Evolutionary conservation across 1,140 invertebrate species (phyloP).

Genomic region (Triops longicaudatus): DNA sequence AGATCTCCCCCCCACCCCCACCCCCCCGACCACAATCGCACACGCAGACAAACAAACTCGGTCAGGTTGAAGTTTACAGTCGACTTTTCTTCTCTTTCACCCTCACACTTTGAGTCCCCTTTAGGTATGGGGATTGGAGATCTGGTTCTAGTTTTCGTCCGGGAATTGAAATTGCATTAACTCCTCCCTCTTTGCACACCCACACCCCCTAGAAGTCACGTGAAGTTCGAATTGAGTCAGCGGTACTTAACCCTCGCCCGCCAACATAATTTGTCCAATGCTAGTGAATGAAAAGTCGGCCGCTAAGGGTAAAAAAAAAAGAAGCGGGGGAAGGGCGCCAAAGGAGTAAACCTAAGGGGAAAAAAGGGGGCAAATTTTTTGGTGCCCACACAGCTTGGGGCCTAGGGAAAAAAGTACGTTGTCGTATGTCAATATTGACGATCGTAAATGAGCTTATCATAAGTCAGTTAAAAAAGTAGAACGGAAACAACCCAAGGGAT

Average conservation of each 20-base stretch:
- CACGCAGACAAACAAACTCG: background rate
- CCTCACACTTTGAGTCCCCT: background rate
- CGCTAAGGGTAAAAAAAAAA: background rate
- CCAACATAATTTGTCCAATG: conserved; percentile 8
- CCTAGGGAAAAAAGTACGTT: background rate
- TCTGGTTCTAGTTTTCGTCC: background rate
- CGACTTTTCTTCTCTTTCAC: background rate
- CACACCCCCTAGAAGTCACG: background rate
- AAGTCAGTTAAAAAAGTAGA: conserved; percentile 10
- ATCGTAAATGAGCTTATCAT: conserved; percentile 12
- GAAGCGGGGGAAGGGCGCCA: background rate
- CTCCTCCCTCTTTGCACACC: background rate
- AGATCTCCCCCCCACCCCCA: background rate
- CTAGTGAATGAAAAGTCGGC: background rate
- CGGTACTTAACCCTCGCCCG: conserved; percentile 13
- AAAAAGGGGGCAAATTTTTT: conserved; percentile 6
- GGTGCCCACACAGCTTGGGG: background rate
- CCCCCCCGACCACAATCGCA: background rate
- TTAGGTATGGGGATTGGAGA: background rate
- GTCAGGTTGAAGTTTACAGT: background rate
- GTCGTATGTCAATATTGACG: conserved; percentile 3
- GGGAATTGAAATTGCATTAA: conserved; percentile 15
- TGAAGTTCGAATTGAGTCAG: conserved; percentile 7
- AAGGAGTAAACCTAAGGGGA: conserved; percentile 9
- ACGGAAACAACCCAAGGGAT: background rate